Base-by-base conservation (phyloP, 2,888 invertebrate genomes). In the Limnephilus auricula region DNA sequence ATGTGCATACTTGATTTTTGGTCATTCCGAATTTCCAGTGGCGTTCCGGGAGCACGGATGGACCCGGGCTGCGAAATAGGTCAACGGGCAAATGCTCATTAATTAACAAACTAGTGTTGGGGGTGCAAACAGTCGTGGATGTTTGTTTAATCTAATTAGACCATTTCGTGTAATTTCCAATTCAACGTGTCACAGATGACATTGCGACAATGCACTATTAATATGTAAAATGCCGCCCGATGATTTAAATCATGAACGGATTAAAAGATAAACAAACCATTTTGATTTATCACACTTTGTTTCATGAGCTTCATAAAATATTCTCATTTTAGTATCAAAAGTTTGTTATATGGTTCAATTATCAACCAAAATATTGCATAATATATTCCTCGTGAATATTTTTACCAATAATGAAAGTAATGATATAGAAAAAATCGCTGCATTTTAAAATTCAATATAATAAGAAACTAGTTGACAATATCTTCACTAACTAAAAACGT, bases 91-190 rank as follows among this genome's bases (percentile, higher is more conserved):
- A 85, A 90, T 88, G 90, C 89, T 90, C 91, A 92, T 93, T 93
- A 93, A 92, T 92, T 92, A 93, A 89, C 91, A 89, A 93, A 89
- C 92, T 90, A 90, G 90, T 92, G 89, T 92, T 90, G 89, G 88
- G 90, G 90, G 87, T 87, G 88, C 92, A 92, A 91, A 92, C 91
- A 91, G 89, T 91, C 86, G 87, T 90, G 91, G 85, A 89, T 93
- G 91, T 93, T 91, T 92, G 93, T 88, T 91, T 93, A 92, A 93
- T 92, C 93, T 93, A 93, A 93, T 92, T 92, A 93, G 92, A 83
- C 84, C 91, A 83, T 93, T 93, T 91, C 92, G 89, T 92, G 92
- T 89, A 91, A 92, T 92, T 90, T 92, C 90, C 92, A 89, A 91
- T 93, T 92, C 91, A 32, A 65, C 89, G 90, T 92, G 93, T 91